Evolutionary conservation across 2,888 invertebrate genomes (phyloP), one percentile per base, ranked within the genome.

Genomic region (Sarcophaga variegata): DNA sequence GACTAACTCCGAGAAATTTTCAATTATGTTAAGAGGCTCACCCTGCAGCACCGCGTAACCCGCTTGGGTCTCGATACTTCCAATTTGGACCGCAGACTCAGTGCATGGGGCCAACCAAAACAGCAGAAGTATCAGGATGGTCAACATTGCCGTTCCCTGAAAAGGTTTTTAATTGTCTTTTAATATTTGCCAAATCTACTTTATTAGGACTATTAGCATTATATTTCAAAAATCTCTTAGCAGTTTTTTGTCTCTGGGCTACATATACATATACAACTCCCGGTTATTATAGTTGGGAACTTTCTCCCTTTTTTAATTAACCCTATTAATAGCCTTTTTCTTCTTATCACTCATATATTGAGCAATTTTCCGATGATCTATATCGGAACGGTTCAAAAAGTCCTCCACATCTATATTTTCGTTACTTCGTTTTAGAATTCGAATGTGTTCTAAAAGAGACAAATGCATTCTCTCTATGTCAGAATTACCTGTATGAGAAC

Each of bases 401-500:
- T 84, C 84, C 47, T 85, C 87, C 70, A 22, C 22, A 22, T 22
- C 22, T 22, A 22, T 22, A 22, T 22, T 22, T 22, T 22, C 22
- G 22, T 22, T 22, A 8, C n/a, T 67, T 49, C 67, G 4, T 82
- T 85, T 87, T 12, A 87, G 12, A 54, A 83, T 81, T 76, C 76
- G n/a, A 12, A 83, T 88, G 20, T 88, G 75, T 54, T 83, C 83
- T 25, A 76, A 67, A 3, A 69, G 62, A 69, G 6, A 70, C 5
- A 14, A 60, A 63, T 86, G 74, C 11, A 81, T 14, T 49, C 78
- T 75, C 25, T 85, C 80, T 25, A 83, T 81, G 20, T 85, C 80
- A 0, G 82, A 87, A 67, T 88, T 85, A 59, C 85, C 87, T 0
- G 85, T 85, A 20, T 87, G 88, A 59, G 80, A 84, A 72, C 87